Evolutionary conservation across 1,140 invertebrate species (phyloP), one percentile per base, ranked within the genome.

Genomic region (Solen grandis): DNA sequence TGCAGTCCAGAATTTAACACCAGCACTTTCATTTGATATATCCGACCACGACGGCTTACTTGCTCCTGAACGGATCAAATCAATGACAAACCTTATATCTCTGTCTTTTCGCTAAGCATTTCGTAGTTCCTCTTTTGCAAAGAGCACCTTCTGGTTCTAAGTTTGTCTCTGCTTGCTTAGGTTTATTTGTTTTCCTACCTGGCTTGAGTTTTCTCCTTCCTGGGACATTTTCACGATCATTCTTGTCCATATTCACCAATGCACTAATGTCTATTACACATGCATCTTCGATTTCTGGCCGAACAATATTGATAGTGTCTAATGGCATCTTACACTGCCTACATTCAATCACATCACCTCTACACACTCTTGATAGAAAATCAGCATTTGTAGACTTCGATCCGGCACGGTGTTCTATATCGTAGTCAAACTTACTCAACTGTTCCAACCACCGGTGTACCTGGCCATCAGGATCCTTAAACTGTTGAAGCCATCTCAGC

Each of bases 321-420:
- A 74, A 38, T 60, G 70, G 38, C 55, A 74, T 74, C 14, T 74
- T 8, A 41, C 55, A 74, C 31, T 74, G 70, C 29, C 55, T 59
- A 60, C 55, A 74, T 46, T 38, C 69, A 33, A 72, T 25, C 13
- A 5, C 22, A 22, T 72, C 27, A 36, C 2, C 25, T 57, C 33
- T 57, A 16, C 13, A 2, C 4, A 72, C 50, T 29, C 69, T 72
- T 1, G 69, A 72, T 14, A 57, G 14, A 57, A 31, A 72, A 36
- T 72, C 50, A 13, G 69, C 50, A 69, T 69, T 69, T 50, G 22
- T 2, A 55, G 54, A 52, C 36, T 74, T 74, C 31, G 57, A 1
- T 59, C 55, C 55, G 8, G 54, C 27, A 5, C 70, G 70, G 33
- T 74, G 70, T 38, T 60, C 57, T 19, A 74, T 41, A 5, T 60